A percentile compares a stretch with the other conserved stretches of the same genome.
phyloP scores from a whole-genome alignment of 23 tunicate genomes.

The Corella eumyota region DNA sequence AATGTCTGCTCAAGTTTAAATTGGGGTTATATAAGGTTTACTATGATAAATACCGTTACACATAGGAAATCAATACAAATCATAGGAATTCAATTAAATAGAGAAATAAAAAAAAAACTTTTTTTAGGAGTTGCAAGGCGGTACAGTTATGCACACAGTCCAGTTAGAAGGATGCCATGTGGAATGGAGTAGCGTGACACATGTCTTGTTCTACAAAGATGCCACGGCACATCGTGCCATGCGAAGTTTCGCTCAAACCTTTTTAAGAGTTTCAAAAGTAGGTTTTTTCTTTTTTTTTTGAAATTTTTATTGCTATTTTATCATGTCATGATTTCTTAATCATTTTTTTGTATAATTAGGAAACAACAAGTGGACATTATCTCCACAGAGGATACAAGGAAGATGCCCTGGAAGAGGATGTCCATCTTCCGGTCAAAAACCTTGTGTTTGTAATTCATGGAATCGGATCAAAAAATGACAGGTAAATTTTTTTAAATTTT shows the following conservation, averaged over 20 bases:
- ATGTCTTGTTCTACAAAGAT: slow-evolving; percentile 72
- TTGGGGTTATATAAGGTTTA: too few species aligned
- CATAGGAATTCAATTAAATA: too few species aligned
- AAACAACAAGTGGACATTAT: slow-evolving; percentile 58
- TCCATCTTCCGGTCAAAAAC: slow-evolving; percentile 42
- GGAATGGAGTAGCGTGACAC: slow-evolving; percentile 80
- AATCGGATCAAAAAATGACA: slow-evolving; percentile 76
- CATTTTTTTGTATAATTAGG: slow-evolving; percentile 9
- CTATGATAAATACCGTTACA: too few species aligned
- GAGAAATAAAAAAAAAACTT: too few species aligned
- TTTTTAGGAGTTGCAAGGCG: slow-evolving; percentile 10
- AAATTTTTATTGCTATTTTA: not conserved
- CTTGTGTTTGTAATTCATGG: slow-evolving; percentile 88
- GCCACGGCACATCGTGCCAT: slow-evolving; percentile 73
- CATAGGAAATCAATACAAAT: too few species aligned
- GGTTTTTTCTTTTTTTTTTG: not conserved
- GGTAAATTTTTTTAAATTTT: slow-evolving; percentile 16
- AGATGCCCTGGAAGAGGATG: slow-evolving; percentile 47
- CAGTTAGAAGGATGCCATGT: slow-evolving; percentile 76
- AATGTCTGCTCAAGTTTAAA: too few species aligned
- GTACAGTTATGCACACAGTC: slow-evolving; percentile 74
- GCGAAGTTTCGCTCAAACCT: slow-evolving; percentile 59
- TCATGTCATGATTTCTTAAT: not conserved
- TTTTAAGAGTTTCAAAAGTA: slow-evolving; percentile 70
- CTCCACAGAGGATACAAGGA: slow-evolving; percentile 66